These are phyloP conservation scores for Cephalopterus ornatus DNA, from an alignment of 2,113 vertebrate genomes.

Conservation along the genomic window DNA sequence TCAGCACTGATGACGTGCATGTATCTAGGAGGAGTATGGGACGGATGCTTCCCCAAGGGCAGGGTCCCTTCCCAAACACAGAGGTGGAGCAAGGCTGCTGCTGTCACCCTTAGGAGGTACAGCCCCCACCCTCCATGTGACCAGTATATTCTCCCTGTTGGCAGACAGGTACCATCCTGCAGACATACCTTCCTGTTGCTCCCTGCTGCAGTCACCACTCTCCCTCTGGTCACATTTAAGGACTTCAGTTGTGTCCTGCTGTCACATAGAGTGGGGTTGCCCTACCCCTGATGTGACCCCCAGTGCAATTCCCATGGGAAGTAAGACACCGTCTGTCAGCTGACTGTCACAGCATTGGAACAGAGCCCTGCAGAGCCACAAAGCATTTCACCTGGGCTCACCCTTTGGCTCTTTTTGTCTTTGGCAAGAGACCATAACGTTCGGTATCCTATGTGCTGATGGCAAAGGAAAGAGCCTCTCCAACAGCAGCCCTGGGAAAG, in stretches of 20 bases:
- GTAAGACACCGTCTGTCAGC: background rate
- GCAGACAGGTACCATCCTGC: background rate
- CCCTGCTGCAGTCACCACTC: background rate
- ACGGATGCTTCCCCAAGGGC: background rate
- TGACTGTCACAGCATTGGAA: background rate
- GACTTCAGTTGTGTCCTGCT: background rate
- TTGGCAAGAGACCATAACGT: background rate
- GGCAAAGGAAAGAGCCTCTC: conserved; percentile 6
- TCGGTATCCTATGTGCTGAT: background rate
- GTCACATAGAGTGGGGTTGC: rapidly evolving
- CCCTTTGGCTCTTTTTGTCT: background rate
- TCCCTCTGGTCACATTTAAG: background rate
- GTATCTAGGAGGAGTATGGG: background rate
- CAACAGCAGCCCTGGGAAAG: background rate
- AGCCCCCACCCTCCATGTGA: background rate
- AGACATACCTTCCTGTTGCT: background rate
- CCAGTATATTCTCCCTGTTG: background rate
- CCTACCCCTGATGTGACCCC: background rate
- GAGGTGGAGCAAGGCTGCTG: background rate
- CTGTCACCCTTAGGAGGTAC: background rate
- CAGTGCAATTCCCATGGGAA: background rate
- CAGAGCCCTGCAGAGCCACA: background rate
- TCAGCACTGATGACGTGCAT: background rate
- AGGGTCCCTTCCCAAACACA: background rate
- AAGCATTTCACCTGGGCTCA: background rate